These are phyloP conservation scores for Semnornis frantzii DNA, from an alignment of 2,113 vertebrate genomes.

Conservation along the genomic window DNA sequence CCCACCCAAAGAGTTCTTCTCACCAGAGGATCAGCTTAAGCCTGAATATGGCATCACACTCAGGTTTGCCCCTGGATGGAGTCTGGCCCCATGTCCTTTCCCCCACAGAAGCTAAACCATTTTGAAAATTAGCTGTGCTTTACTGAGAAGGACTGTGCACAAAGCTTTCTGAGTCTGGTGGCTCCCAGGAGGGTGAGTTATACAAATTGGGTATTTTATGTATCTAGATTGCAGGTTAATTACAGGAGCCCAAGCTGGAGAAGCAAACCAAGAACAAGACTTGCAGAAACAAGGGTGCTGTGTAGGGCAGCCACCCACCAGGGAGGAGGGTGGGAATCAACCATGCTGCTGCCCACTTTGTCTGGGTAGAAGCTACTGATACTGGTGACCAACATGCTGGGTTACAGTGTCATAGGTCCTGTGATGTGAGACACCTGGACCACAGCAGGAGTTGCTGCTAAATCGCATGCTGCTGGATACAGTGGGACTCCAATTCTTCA, in stretches of 20 bases:
- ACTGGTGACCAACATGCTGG: neutral
- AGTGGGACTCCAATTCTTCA: neutral
- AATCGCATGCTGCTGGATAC: neutral
- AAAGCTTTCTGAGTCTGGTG: neutral
- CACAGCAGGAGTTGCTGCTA: neutral
- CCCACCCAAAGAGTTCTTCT: neutral
- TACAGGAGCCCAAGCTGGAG: neutral
- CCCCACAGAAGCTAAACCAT: neutral
- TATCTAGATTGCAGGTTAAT: neutral
- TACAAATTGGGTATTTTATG: neutral
- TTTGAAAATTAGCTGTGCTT: neutral
- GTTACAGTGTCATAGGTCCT: accelerated
- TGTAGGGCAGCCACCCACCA: neutral
- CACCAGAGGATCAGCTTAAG: neutral
- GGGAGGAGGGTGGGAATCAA: neutral
- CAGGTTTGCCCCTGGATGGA: neutral
- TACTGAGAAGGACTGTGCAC: neutral
- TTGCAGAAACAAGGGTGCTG: neutral
- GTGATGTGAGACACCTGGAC: neutral
- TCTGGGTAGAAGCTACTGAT: neutral
- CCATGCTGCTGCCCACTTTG: neutral
- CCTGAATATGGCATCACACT: neutral
- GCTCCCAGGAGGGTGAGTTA: neutral
- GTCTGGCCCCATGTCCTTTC: neutral
- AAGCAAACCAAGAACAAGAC: neutral